Base-by-base conservation (phyloP, 2,888 invertebrate genomes). In the Ferdinandea cuprea region DNA sequence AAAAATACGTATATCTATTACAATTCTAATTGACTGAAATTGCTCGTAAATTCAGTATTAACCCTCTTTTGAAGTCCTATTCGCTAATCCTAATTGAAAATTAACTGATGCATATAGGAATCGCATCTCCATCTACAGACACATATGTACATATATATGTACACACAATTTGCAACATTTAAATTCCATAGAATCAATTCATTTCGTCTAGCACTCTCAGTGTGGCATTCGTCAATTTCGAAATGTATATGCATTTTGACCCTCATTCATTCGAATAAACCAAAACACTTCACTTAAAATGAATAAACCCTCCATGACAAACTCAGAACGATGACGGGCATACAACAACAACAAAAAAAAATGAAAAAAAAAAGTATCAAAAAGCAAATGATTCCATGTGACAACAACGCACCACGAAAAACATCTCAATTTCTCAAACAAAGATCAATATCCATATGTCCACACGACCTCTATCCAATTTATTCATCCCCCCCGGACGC, bases 371-470 rank as follows among this genome's bases (percentile, higher is more conserved):
- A 58, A 44, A 44, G 9, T 6, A n/a, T 11, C 28, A 8, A 11
- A 15, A 40, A 7, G 7, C 17, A 42, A 11, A 61, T 42, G 65
- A 58, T 56, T 65, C 63, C 30, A 69, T 54, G 32, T 63, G 80
- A 81, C 80, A 76, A 71, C 69, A 74, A 58, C 52, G 59, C 54
- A 52, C 54, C 37, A 65, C 37, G 25, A 65, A 71, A 76, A 76
- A 81, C 77, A 78, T 83, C 83, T 83, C 78, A 78, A 77, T 83
- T 83, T 72, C 78, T n/a, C 61, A 73, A 83, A 83, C 77, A 77
- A 73, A 83, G 83, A 83, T 83, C 83, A 78, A 83, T 83, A 83
- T 83, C 83, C 72, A 77, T 77, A 72, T 66, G 77, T 83, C 83
- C 72, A 73, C 68, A 73, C 77, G 66, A 78, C 50, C 61, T 78